Base-by-base conservation (phyloP, 2,797 vertebrate genomes). In the Cygnus olor region DNA sequence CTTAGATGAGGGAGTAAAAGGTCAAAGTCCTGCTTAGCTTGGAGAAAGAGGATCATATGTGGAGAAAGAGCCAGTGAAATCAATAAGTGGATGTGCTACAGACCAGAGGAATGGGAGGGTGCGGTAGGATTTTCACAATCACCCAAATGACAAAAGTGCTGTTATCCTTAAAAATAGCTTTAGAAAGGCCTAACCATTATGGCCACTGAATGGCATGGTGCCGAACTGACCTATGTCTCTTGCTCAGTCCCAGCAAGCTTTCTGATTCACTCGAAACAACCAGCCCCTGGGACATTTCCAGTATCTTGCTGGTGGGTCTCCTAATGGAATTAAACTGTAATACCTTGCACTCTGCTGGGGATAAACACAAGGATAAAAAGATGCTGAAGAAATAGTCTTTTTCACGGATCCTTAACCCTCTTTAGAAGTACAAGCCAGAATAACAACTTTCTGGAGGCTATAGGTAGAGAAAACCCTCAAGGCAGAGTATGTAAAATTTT, bases 281-380 rank as follows among this genome's bases (percentile, higher is more conserved):
- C 65, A 73, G 47, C 51, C 40, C 44, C 88, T 93, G 88, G 90
- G 89, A 79, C 0, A 1, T 28, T 93, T 88, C 91, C 88, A 91
- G 80, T 77, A 2, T 57, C 64, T 38, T 73, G 28, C 83, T 90
- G 85, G 83, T 91, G 88, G 71, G 78, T 82, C 49, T 90, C 53
- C 71, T 94, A 80, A 94, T 90, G 85, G 91, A 93, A 95, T 96
- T 95, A 93, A 93, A 79, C 85, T 80, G 0, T 42, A 81, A 76
- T 82, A 77, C 40, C 57, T 91, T 84, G 34, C 28, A 38, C 44
- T 79, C 47, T 64, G 40, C 44, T 86, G 63, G n/a, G 78, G 36
- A 28, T 88, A 56, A 82, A 77, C 6, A 5, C 65, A 70, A 49
- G 68, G 80, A 68, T 80, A 47, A 90, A 93, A 95, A 95, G 38